phyloP scores from a whole-genome alignment of 1,140 invertebrate genomes.

The Pollicipes pollicipes region DNA sequence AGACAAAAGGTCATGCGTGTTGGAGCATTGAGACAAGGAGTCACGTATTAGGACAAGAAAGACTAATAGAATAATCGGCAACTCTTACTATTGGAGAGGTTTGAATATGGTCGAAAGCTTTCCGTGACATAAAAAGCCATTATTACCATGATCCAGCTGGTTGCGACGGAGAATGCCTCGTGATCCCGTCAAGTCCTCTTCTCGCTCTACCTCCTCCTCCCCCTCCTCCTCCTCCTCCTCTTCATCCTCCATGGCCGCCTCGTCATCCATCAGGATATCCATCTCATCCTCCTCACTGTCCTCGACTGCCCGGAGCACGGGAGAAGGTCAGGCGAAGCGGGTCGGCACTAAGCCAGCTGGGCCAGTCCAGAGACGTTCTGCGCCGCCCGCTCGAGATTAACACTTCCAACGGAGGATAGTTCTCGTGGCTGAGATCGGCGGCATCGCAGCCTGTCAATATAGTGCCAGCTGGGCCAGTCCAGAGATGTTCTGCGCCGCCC shows the following conservation, averaged over 20 bases:
- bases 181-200: constrained; percentile 10
- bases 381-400: no score
- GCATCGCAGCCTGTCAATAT: no score
- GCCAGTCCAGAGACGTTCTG: no score
- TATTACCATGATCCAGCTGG: constrained; percentile 6
- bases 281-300: constrained; percentile 13
- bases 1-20: no score
- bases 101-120: background rate
- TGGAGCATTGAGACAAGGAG: background rate
- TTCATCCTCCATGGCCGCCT: constrained; percentile 10
- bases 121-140: background rate
- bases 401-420: no score
- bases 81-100: background rate
- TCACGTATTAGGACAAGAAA: background rate
- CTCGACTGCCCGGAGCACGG: background rate
- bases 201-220: constrained; percentile 13
- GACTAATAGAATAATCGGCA: background rate
- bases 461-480: no score
- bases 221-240: constrained; percentile 13
- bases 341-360: no score
- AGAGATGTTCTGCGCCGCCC: no score
- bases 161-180: background rate
- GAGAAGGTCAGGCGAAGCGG: background rate
- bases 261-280: constrained; percentile 12
- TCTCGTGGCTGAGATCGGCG: no score